Percentiles rank a stretch among this genome's conserved stretches.
phyloP scores from a whole-genome alignment of 2,888 invertebrate species.

The Pyrochroa serraticornis region DNA sequence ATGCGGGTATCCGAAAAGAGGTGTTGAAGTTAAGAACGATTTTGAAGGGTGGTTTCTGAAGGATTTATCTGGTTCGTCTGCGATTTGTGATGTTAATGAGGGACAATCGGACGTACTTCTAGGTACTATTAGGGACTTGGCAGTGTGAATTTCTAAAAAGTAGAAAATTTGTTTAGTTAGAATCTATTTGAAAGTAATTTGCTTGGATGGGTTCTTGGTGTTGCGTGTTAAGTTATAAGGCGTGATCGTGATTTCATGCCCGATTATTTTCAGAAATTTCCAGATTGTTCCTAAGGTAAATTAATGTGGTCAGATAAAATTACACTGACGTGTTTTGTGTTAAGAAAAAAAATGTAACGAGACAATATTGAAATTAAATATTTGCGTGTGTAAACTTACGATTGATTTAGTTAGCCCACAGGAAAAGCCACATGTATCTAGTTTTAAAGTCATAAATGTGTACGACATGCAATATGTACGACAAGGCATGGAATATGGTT shows the following conservation, averaged over 20 bases:
- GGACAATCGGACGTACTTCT: slow-evolving; percentile 18
- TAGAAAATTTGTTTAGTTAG: slow-evolving; percentile 13
- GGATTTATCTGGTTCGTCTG: slow-evolving; percentile 25
- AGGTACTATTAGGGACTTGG: background rate
- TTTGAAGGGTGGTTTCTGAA: slow-evolving; percentile 25
- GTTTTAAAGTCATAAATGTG: slow-evolving; percentile 1
- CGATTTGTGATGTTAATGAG: background rate
- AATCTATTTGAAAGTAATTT: background rate
- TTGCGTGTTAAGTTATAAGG: slow-evolving; percentile 31
- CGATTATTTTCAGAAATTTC: slow-evolving; percentile 27
- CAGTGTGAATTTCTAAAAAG: slow-evolving; percentile 18
- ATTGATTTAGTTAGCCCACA: too few relatives aligned
- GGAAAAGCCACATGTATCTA: background rate
- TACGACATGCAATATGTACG: background rate
- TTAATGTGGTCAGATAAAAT: slow-evolving; percentile 43
- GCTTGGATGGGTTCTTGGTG: slow-evolving; percentile 1
- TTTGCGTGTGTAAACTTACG: too few relatives aligned
- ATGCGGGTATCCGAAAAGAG: slow-evolving; percentile 29
- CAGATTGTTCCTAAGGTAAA: slow-evolving; percentile 37
- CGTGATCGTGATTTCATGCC: slow-evolving; percentile 36
- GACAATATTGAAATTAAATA: background rate
- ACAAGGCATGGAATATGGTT: too few relatives aligned
- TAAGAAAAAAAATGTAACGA: background rate
- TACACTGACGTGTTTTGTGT: slow-evolving; percentile 7
- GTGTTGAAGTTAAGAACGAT: slow-evolving; percentile 22